Evolutionary conservation across 1,140 invertebrate genomes (phyloP).

Genomic region (Lerema accius): DNA sequence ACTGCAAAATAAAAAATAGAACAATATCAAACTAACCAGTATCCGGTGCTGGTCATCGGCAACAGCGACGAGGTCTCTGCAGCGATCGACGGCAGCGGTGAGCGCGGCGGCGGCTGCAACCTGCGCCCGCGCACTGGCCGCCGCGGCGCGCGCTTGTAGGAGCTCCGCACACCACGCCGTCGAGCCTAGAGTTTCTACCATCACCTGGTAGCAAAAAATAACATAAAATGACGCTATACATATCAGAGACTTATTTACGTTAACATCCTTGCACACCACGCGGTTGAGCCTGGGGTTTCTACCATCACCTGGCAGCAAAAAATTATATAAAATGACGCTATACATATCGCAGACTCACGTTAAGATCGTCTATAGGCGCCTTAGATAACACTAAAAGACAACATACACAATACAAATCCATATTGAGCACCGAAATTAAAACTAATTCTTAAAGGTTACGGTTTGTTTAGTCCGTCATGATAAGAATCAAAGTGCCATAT

Average conservation of each 20-base stretch:
- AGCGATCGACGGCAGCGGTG: constrained; percentile 92
- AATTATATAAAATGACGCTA: too few relatives aligned
- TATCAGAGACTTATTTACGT: too few relatives aligned
- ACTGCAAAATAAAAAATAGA: constrained; percentile 6
- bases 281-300: constrained; percentile 86
- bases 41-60: constrained; percentile 92
- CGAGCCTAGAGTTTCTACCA: constrained; percentile 87
- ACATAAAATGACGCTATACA: too few relatives aligned
- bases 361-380: too few relatives aligned
- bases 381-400: too few relatives aligned
- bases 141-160: constrained; percentile 87
- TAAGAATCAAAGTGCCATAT: too few relatives aligned
- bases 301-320: constrained; percentile 87
- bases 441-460: too few relatives aligned
- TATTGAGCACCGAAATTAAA: too few relatives aligned
- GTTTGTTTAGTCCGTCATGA: too few relatives aligned
- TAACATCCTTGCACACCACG: constrained; percentile 89
- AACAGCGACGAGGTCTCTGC: constrained; percentile 93
- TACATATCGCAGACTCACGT: too few relatives aligned
- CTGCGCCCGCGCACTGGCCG: constrained; percentile 86
- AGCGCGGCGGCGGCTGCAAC: constrained; percentile 89
- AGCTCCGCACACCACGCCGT: constrained; percentile 89
- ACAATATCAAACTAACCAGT: constrained; percentile 84
- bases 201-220: constrained; percentile 87
- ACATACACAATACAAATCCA: too few relatives aligned